phyloP scores from a whole-genome alignment of 2,888 invertebrate species.

The Kryphioiulus occultus region DNA sequence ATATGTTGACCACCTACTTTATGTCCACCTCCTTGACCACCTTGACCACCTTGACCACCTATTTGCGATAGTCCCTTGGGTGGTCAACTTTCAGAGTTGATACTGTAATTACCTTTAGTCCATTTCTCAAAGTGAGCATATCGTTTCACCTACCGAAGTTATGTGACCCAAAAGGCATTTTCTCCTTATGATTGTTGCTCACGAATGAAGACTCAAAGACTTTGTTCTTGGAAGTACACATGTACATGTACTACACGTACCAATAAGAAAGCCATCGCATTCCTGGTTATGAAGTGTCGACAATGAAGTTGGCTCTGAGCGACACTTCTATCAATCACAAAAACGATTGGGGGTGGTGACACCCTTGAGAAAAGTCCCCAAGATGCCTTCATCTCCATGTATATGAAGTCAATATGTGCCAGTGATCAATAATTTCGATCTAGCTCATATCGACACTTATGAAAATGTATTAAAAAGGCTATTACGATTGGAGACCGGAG shows the following conservation, averaged over 20 bases:
- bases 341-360: background rate
- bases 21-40: no score
- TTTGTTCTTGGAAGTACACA: background rate
- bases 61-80: no score
- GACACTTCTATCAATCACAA: slow-evolving; percentile 4
- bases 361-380: background rate
- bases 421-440: background rate
- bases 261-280: slow-evolving; percentile 17
- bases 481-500: background rate
- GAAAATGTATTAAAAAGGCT: background rate
- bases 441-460: background rate
- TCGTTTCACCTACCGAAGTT: no score
- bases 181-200: no score
- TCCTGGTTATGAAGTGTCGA: slow-evolving; percentile 13
- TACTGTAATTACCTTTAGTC: no score
- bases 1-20: no score
- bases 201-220: no score
- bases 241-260: no score
- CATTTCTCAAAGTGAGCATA: no score
- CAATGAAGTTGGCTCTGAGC: background rate
- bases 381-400: background rate
- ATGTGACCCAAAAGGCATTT: no score
- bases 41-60: no score
- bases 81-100: no score
- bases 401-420: slow-evolving; percentile 14